Evolutionary conservation across 2,113 vertebrate genomes (phyloP), one percentile per base, ranked within the genome.

Genomic region (Thalassoma bifasciatum): DNA sequence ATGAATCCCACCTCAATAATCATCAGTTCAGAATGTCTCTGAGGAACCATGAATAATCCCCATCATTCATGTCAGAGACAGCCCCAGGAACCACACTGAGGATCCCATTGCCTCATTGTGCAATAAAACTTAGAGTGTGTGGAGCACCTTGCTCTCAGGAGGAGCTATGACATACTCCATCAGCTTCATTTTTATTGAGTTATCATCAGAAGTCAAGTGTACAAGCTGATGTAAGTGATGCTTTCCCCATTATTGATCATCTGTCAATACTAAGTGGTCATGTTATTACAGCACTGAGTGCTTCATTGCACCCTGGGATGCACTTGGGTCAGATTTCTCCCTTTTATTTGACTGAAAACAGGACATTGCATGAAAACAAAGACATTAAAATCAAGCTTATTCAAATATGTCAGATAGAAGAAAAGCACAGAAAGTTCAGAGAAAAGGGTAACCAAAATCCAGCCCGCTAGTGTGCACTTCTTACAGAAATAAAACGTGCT

Each of bases 11-110:
- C 66, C 71, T 82, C 88, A 68, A 81, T 72, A 69, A 78, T 82
- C 75, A 82, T 87, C 79, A 67, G 51, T 66, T 86, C 69, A 83
- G 57, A 78, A 46, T 2, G 16, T 86, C 88, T 86, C 85, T 64
- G 60, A 72, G 87, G 84, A 30, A 61, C 69, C 56, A 50, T 74
- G 59, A 77, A 85, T 88, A 83, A 90, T 89, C 70, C 65, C 56
- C 42, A 69, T 86, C 72, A 82, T 82, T 88, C 79, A 65, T 78
- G 66, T 74, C 44, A 64, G 9, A 64, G 85, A 77, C 59, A 40
- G 70, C 23, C 2, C 49, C 59, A 36, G 56, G 66, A 34, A 36
- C 81, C 72, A 58, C 38, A 44, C 23, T 9, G 58, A 61, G 70
- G 47, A 40, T 52, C 49, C 36, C 40, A 14, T 42, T 1, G 22